phyloP scores from a whole-genome alignment of 2,113 vertebrate genomes.

The Neolamprologus tretocephalus region DNA sequence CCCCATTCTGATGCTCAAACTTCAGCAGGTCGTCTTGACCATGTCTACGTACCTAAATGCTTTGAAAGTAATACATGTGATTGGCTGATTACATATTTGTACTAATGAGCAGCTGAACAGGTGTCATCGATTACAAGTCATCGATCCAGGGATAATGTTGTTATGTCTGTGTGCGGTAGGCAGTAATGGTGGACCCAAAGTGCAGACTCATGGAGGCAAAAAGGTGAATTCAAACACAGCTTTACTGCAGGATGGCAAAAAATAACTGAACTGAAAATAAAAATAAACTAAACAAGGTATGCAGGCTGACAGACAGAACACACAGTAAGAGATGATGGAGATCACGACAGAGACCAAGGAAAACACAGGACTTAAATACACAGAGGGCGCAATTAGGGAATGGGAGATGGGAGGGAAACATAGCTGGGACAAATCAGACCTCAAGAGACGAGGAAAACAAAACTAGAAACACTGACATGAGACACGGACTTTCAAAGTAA shows the following conservation, averaged over 20 bases:
- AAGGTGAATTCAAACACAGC: neutral
- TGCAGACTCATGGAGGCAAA: neutral
- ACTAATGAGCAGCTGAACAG: neutral
- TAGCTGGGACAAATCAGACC: neutral
- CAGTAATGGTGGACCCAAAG: neutral
- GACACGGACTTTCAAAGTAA: neutral
- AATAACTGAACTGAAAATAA: neutral
- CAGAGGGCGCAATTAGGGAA: neutral
- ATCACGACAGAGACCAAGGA: neutral
- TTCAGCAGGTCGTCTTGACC: neutral
- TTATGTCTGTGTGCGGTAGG: rapidly evolving
- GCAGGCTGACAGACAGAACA: neutral
- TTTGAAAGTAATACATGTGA: neutral
- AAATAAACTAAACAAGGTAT: neutral
- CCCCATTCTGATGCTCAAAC: neutral
- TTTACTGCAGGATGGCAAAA: neutral
- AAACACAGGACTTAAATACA: neutral
- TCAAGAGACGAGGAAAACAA: neutral
- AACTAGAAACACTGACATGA: neutral
- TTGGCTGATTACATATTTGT: neutral
- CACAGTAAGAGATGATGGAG: neutral
- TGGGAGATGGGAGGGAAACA: neutral
- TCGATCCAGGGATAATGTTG: neutral
- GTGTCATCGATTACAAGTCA: neutral
- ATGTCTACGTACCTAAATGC: neutral